Evolutionary conservation across 2,113 vertebrate genomes (phyloP).

Genomic region (Paradisaea rubra): DNA sequence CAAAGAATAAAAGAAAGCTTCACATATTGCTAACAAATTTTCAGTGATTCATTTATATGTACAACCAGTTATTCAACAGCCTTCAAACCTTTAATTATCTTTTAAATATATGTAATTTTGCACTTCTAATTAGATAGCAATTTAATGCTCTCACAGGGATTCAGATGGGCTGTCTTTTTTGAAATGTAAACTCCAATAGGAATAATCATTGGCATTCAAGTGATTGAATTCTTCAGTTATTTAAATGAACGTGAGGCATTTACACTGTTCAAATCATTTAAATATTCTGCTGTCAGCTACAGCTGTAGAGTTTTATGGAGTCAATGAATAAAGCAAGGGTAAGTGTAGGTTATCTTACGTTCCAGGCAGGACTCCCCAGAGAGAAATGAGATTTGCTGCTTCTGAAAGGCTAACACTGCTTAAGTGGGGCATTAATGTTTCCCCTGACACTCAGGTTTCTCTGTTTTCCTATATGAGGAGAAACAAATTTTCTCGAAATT

Average conservation of each 20-base stretch:
- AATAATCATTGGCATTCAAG: conserved; percentile 77
- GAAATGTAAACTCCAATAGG: conserved; percentile 71
- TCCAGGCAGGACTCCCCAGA: conserved; percentile 47
- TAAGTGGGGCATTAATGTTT: conserved; percentile 50
- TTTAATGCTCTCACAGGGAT: conserved; percentile 79
- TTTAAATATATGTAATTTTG: conserved; percentile 86
- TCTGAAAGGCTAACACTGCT: conserved; percentile 54
- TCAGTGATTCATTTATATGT: conserved; percentile 78
- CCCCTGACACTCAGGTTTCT: conserved; percentile 46
- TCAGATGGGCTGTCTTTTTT: conserved; percentile 71
- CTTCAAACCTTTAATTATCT: conserved; percentile 86
- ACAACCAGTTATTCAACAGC: conserved; percentile 76
- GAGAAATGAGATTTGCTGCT: conserved; percentile 61
- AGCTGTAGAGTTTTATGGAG: conserved; percentile 62
- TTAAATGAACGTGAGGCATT: conserved; percentile 69
- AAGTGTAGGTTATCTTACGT: conserved; percentile 60
- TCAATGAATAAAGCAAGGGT: conserved; percentile 41
- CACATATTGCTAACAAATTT: conserved; percentile 74
- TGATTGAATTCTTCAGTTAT: conserved; percentile 74
- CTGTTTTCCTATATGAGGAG: conserved; percentile 47
- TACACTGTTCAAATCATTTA: conserved; percentile 59
- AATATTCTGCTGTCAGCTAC: conserved; percentile 69
- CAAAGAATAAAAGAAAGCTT: conserved; percentile 71
- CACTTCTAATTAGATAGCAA: conserved; percentile 83
- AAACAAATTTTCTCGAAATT: conserved; percentile 60